Percentiles rank a stretch among this genome's conserved stretches.
Conservation (phyloP, 2,797 vertebrate species). For the Echeneis naucrates region DNA sequence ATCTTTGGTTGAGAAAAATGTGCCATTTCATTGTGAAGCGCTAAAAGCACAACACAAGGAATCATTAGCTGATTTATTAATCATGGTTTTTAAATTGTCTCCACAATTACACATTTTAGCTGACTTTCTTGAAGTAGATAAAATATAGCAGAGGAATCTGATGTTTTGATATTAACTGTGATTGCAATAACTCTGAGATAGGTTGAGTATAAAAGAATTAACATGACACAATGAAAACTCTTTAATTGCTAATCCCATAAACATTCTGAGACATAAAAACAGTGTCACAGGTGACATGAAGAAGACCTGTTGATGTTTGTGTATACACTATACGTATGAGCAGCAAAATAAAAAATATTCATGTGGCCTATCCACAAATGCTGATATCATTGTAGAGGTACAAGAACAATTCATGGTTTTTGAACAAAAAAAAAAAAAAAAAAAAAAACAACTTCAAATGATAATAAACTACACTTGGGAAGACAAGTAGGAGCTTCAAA, state of each 20-base stretch:
- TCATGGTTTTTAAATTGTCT: not conserved
- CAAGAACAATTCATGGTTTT: not conserved
- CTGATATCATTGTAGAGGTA: not conserved
- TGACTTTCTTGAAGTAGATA: too few species aligned
- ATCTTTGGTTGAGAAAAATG: conserved; percentile 85
- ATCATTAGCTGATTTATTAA: too few species aligned
- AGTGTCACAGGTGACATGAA: not conserved
- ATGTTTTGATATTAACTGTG: too few species aligned
- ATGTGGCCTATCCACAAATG: not conserved
- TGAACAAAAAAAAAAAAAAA: too few species aligned
- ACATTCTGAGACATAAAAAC: not conserved
- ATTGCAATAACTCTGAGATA: too few species aligned
- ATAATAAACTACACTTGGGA: not conserved
- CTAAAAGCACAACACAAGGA: conserved; percentile 75
- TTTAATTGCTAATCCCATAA: not conserved
- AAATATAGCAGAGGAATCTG: too few species aligned
- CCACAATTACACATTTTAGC: too few species aligned
- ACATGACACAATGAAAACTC: too few species aligned
- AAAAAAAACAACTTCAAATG: not conserved
- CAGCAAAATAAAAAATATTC: not conserved
- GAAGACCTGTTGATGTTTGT: not conserved
- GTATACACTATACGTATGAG: not conserved
- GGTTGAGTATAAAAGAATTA: too few species aligned
- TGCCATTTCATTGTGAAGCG: conserved; percentile 81
- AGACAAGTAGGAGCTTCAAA: not conserved